These are phyloP conservation scores for Cephus sareptanus DNA, from an alignment of 2,888 invertebrate species.

Conservation along the genomic window DNA sequence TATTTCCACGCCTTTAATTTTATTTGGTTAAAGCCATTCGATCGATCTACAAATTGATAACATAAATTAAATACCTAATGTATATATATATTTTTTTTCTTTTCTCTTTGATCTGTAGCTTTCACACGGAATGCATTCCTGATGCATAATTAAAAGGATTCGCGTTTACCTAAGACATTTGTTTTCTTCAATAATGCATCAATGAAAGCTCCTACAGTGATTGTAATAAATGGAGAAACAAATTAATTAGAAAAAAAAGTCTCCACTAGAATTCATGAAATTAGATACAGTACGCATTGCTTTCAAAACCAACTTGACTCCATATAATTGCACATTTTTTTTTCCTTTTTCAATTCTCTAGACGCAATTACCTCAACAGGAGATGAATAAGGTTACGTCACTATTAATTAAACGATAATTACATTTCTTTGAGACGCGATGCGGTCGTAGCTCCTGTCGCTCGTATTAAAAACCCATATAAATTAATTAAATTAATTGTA, in stretches of 20 bases:
- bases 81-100: not conserved
- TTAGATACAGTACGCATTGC: not conserved
- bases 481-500: not conserved
- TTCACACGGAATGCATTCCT: not conserved
- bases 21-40: slow-evolving; percentile 21
- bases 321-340: not conserved
- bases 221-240: not conserved
- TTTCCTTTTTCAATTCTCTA: not conserved
- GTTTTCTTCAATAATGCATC: not conserved
- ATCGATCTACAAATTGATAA: slow-evolving; percentile 4
- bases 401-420: not conserved
- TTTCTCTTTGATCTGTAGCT: not conserved
- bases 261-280: not conserved
- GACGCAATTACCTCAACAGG: not conserved
- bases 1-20: slow-evolving; percentile 21
- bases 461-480: not conserved
- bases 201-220: not conserved
- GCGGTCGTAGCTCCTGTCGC: not conserved
- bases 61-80: slow-evolving; percentile 1
- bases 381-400: not conserved
- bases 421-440: not conserved
- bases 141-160: not conserved
- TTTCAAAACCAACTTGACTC: slow-evolving; percentile 22
- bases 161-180: not conserved
- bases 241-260: not conserved